Conservation (phyloP, 2,113 vertebrate genomes). For the Myodes glareolus region DNA sequence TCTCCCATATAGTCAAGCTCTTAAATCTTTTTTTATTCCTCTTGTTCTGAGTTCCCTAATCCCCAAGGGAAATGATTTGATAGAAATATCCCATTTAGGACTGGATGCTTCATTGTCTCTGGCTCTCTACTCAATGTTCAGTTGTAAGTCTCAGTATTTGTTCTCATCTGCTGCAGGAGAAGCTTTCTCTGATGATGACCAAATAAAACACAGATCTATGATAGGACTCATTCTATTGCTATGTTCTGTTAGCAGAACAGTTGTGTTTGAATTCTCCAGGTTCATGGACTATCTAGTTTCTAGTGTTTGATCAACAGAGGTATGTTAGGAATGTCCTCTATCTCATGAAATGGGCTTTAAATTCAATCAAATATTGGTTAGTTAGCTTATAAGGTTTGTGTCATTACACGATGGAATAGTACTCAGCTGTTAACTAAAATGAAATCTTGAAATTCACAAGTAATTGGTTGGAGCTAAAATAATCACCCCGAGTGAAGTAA, state of each 20-base stretch:
- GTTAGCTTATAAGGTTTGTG: background rate
- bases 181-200: background rate
- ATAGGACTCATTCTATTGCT: background rate
- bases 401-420: background rate
- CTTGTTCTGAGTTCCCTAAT: background rate
- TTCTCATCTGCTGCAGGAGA: background rate
- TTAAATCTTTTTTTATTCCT: background rate
- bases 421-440: background rate
- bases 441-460: background rate
- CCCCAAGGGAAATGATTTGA: background rate
- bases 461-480: background rate
- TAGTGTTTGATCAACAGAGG: background rate
- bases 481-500: background rate
- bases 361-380: background rate
- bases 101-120: background rate
- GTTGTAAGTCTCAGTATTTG: background rate
- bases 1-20: background rate
- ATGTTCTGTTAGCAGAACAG: background rate
- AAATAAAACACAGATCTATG: background rate
- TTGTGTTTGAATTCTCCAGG: background rate
- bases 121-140: background rate
- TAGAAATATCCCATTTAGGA: background rate
- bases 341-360: background rate
- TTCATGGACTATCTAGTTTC: background rate
- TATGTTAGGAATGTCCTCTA: background rate